Percentiles rank a stretch among this genome's conserved stretches.
Evolutionary conservation across 2,797 vertebrate species (phyloP).

Genomic region (Hippopotamyrus pictus): DNA sequence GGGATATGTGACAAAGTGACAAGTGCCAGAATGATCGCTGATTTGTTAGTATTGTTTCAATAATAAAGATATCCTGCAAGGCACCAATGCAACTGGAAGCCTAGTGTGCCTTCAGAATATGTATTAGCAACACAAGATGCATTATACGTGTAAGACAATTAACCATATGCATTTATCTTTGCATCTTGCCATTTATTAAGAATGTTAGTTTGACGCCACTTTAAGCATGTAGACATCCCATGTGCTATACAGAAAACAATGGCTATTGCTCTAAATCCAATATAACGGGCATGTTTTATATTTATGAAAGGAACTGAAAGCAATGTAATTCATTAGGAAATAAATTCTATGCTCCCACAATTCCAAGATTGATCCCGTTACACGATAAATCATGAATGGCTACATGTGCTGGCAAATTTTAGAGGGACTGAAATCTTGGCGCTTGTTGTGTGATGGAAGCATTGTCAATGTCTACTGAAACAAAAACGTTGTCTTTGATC

Average conservation of each 20-base stretch:
- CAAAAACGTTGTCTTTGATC: not conserved
- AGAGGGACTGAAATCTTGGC: not conserved
- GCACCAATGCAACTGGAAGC: not conserved
- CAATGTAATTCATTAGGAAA: not conserved
- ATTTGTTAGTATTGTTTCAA: not conserved
- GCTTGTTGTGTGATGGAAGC: not conserved
- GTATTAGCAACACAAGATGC: constrained; percentile 10
- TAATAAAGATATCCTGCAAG: not conserved
- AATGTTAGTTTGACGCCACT: not conserved
- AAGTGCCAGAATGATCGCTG: not conserved
- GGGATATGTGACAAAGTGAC: not conserved
- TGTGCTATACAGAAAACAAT: constrained; percentile 9
- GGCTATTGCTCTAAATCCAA: constrained; percentile 5
- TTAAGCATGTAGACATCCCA: not conserved
- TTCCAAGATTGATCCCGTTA: not conserved
- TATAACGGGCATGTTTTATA: constrained; percentile 10
- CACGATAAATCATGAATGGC: not conserved
- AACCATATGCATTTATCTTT: not conserved
- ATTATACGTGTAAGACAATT: not conserved
- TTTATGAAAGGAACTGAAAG: not conserved
- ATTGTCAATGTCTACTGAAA: not conserved
- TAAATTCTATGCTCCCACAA: not conserved
- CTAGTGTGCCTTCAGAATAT: constrained; percentile 12
- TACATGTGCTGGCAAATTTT: not conserved
- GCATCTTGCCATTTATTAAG: not conserved